Evolutionary conservation across 2,113 vertebrate genomes (phyloP).

Genomic region (Oreochromis spilurus): DNA sequence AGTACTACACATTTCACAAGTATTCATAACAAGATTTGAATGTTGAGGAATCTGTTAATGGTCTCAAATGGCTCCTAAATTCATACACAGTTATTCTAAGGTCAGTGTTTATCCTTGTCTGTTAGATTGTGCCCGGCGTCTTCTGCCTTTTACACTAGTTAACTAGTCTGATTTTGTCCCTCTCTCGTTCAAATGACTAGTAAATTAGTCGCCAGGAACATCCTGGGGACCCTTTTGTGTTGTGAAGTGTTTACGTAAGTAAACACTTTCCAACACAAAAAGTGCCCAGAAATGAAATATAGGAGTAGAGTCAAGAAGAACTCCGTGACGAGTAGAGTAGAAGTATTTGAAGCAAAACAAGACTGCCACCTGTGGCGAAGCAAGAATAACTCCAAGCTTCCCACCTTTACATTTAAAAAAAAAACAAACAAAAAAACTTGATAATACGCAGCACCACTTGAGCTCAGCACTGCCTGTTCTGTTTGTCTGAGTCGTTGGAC

Average conservation of each 20-base stretch:
- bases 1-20: background rate
- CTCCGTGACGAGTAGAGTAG: background rate
- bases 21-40: background rate
- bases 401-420: background rate
- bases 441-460: background rate
- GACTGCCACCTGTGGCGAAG: background rate
- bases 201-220: background rate
- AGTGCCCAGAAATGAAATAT: background rate
- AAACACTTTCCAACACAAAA: background rate
- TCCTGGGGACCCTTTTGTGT: background rate
- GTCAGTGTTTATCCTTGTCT: background rate
- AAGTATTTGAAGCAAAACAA: background rate
- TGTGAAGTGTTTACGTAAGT: background rate
- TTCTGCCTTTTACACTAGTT: background rate
- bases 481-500: background rate
- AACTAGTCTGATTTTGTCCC: background rate
- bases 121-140: background rate
- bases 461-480: background rate
- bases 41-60: background rate
- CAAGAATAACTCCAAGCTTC: background rate
- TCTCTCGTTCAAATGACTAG: background rate
- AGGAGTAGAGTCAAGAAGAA: background rate
- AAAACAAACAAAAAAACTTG: fast-evolving
- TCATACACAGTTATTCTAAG: background rate
- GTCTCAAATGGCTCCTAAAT: background rate